Base-by-base conservation (phyloP, 2,888 invertebrate genomes). In the Hedya salicella region DNA sequence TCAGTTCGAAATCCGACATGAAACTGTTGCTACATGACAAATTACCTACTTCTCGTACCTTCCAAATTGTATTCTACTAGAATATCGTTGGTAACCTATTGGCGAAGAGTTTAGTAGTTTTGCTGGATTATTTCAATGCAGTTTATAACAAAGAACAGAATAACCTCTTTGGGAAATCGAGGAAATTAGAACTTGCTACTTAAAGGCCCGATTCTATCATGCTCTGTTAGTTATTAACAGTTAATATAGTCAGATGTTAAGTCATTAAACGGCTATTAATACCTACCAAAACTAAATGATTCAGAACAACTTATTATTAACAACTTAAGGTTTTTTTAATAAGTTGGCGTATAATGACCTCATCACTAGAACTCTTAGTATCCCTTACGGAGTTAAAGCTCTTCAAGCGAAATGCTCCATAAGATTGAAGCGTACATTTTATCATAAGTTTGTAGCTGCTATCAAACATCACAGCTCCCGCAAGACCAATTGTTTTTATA, bases 1-100 rank as follows among this genome's bases (percentile, higher is more conserved):
- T 16, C 30, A 30, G 19, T 63, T 46, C 19, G 39, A 17, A 63
- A 62, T 21, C 32, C 17, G n/a, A 56, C 40, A 49, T 64, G 32
- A 42, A 57, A 16, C 44, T 21, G 40, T 49, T 30, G 30, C 30
- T 61, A 32, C 50, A 17, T 50, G 25, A 42, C 17, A 39, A 30
- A 54, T 54, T 40, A 25, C 14, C 14, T 54, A 16, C 14, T 25
- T 54, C 16, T 21, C n/a, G 11, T 14, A 9, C 14, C n/a, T 25
- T 21, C 4, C n/a, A 30, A 48, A 30, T 39, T 36, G 19, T n/a
- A 6, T 6, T 16, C 1, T 56, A 42, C 25, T 30, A 30, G 40
- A 42, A 16, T 25, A 30, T 25, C 8, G 13, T 13, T 13, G 8
- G 1, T 8, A 19, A 2, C 13, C 17, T 19, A 48, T 5, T 17